Evolutionary conservation across 2,113 vertebrate species (phyloP).

Genomic region (Lampris incognitus): DNA sequence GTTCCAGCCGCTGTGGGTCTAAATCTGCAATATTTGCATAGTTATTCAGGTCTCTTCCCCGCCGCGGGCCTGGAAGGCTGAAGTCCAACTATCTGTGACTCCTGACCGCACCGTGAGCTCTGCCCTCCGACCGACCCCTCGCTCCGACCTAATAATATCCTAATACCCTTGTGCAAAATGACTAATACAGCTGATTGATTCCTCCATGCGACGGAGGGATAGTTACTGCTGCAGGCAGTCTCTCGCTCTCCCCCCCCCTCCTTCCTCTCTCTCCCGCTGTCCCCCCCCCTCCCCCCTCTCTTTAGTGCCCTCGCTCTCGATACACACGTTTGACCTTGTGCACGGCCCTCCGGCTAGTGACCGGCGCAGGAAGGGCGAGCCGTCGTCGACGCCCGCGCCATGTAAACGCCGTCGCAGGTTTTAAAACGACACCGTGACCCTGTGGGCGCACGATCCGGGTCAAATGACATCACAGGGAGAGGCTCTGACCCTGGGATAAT

Average conservation of each 20-base stretch:
- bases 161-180: constrained; percentile 9
- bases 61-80: neutral
- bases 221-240: neutral
- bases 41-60: constrained; percentile 6
- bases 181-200: constrained; percentile 14
- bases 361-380: constrained; percentile 12
- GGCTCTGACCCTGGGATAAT: constrained; percentile 8
- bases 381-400: constrained; percentile 29
- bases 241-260: neutral
- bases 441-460: constrained; percentile 15
- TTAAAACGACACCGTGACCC: constrained; percentile 11
- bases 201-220: neutral
- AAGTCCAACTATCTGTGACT: neutral
- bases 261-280: neutral
- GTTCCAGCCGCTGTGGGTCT: no score
- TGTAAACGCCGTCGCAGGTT: neutral
- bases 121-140: neutral
- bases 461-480: constrained; percentile 19
- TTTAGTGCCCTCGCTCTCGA: neutral
- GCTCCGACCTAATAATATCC: constrained; percentile 5
- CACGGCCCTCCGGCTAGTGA: constrained; percentile 19
- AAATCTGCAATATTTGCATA: neutral
- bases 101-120: neutral
- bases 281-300: constrained; percentile 8
- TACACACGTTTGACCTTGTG: constrained; percentile 36